Conservation (phyloP, 2,888 invertebrate species). For the Drosophila diplacantha region DNA sequence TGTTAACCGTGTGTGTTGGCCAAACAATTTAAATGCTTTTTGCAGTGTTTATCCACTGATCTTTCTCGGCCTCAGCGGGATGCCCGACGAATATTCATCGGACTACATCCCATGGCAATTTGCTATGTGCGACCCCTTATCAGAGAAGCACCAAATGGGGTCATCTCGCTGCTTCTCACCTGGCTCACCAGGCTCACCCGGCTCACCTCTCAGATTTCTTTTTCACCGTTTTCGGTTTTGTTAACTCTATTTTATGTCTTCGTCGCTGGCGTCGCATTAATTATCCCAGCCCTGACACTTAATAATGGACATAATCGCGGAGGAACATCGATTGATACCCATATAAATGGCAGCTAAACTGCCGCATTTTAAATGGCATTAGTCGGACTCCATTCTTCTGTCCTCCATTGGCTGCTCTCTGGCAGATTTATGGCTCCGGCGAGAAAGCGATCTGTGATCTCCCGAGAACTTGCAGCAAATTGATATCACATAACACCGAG, state of each 20-base stretch:
- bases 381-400: slow-evolving; percentile 40
- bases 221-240: slow-evolving; percentile 36
- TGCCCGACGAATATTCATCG: slow-evolving; percentile 2
- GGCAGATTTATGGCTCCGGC: slow-evolving; percentile 55
- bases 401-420: slow-evolving; percentile 14
- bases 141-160: slow-evolving; percentile 41
- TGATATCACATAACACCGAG: slow-evolving; percentile 45
- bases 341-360: slow-evolving; percentile 57
- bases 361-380: slow-evolving; percentile 59
- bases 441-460: slow-evolving; percentile 50
- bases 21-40: slow-evolving; percentile 19
- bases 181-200: slow-evolving; percentile 4
- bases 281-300: slow-evolving; percentile 46
- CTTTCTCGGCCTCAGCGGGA: slow-evolving; percentile 24
- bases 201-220: slow-evolving; percentile 46
- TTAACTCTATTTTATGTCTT: slow-evolving; percentile 41
- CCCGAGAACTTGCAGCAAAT: slow-evolving; percentile 35
- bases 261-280: slow-evolving; percentile 51
- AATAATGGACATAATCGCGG: slow-evolving; percentile 33
- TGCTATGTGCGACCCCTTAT: slow-evolving; percentile 43
- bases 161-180: slow-evolving; percentile 42
- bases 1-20: slow-evolving; percentile 17
- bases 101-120: background rate
- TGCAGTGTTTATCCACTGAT: slow-evolving; percentile 7
- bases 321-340: slow-evolving; percentile 50